Percentiles rank a stretch among this genome's conserved stretches.
Evolutionary conservation across 2,797 vertebrate species (phyloP).

Genomic region (Xenentodon cancila): DNA sequence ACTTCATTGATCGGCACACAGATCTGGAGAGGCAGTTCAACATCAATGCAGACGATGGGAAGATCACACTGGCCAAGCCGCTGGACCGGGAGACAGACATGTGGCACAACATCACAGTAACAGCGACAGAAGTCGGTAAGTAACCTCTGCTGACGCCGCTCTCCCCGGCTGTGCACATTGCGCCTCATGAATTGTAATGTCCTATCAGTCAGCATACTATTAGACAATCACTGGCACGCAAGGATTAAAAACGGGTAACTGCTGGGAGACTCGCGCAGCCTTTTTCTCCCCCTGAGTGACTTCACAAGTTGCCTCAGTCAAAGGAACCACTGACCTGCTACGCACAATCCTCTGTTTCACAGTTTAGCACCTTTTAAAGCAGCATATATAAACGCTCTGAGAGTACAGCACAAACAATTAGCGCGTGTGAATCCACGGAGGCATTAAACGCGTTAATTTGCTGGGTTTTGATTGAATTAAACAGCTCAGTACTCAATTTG

Average conservation of each 20-base stretch:
- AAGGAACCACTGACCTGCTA: constrained; percentile 52
- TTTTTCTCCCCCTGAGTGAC: constrained; percentile 5
- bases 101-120: constrained; percentile 99
- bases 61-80: constrained; percentile 93
- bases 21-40: constrained; percentile 99
- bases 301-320: constrained; percentile 27
- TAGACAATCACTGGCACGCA: constrained; percentile 18
- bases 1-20: constrained; percentile 97
- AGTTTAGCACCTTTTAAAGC: constrained; percentile 37
- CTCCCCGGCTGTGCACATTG: not conserved
- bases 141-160: constrained; percentile 45
- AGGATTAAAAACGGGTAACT: constrained; percentile 8
- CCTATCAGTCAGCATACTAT: constrained; percentile 18
- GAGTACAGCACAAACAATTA: constrained; percentile 71
- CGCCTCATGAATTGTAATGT: constrained; percentile 20
- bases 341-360: constrained; percentile 31
- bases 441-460: constrained; percentile 75
- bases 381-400: constrained; percentile 37
- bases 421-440: constrained; percentile 58
- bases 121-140: constrained; percentile 97
- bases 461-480: constrained; percentile 80
- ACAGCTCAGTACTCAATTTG: constrained; percentile 79
- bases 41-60: constrained; percentile 95
- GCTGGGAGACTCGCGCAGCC: constrained; percentile 7
- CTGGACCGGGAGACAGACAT: constrained; percentile 93